Conservation (phyloP, 2,888 invertebrate species). For the Allygus modestus region DNA sequence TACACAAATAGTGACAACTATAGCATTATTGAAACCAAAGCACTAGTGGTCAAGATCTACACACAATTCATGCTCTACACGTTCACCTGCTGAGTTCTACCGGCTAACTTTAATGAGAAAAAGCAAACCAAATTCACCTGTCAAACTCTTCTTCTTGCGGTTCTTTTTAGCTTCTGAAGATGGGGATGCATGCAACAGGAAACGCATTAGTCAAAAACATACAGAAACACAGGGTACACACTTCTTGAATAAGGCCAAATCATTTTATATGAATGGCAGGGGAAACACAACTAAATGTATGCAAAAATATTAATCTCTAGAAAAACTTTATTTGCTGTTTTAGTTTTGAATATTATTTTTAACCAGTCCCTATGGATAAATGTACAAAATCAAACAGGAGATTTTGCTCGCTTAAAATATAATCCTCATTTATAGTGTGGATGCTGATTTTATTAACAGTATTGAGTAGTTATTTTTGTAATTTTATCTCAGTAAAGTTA, state of each 20-base stretch:
- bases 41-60: slow-evolving; percentile 34
- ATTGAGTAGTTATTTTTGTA: neutral
- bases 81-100: slow-evolving; percentile 45
- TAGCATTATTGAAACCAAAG: slow-evolving; percentile 46
- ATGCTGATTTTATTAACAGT: no score
- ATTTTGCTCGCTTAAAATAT: no score
- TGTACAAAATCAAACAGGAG: neutral
- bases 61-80: slow-evolving; percentile 30
- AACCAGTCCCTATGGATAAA: neutral
- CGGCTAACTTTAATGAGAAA: slow-evolving; percentile 40
- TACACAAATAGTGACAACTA: slow-evolving; percentile 54
- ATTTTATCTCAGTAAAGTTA: neutral
- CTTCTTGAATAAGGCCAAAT: slow-evolving; percentile 56
- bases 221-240: slow-evolving; percentile 66
- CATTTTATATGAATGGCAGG: slow-evolving; percentile 57
- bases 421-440: no score
- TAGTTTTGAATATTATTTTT: slow-evolving; percentile 26
- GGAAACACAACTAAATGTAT: slow-evolving; percentile 33
- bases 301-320: slow-evolving; percentile 12
- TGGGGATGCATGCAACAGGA: slow-evolving; percentile 77
- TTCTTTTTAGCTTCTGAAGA: slow-evolving; percentile 95
- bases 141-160: slow-evolving; percentile 94
- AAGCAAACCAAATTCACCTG: slow-evolving; percentile 81
- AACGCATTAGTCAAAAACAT: slow-evolving; percentile 75
- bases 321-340: slow-evolving; percentile 15